phyloP scores from a whole-genome alignment of 2,797 vertebrate genomes.

The Calcarius lapponicus region DNA sequence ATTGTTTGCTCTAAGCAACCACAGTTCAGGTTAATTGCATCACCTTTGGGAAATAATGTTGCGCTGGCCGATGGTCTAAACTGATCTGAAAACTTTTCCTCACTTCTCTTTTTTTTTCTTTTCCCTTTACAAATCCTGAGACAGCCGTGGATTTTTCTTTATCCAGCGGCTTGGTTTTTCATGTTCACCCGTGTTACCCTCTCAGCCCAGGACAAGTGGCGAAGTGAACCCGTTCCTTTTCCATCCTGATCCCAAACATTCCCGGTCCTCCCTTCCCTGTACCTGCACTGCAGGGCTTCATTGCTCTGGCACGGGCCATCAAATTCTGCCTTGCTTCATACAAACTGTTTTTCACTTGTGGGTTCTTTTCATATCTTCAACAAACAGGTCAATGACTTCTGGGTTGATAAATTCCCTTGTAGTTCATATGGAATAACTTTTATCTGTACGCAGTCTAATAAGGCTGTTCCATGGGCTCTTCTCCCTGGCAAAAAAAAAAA shows the following conservation, averaged over 20 bases:
- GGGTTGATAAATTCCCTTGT: background rate
- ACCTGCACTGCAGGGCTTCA: too few species aligned
- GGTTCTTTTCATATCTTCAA: background rate
- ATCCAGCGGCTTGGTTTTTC: background rate
- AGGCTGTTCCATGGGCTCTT: rapidly evolving
- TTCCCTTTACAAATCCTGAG: background rate
- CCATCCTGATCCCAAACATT: rapidly evolving
- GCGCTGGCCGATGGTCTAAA: background rate
- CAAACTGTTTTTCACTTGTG: background rate
- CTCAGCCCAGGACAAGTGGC: background rate
- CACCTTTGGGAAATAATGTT: background rate
- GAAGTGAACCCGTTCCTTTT: background rate
- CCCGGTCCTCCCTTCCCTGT: rapidly evolving
- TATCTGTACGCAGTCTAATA: background rate
- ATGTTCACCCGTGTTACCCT: too few species aligned
- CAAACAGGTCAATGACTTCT: background rate
- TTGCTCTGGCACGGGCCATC: rapidly evolving
- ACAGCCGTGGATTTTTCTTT: background rate
- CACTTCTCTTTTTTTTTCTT: background rate
- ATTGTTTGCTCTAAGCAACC: background rate
- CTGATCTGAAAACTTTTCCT: background rate
- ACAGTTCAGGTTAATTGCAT: rapidly evolving
- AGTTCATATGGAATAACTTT: background rate
- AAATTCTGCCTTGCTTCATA: background rate
- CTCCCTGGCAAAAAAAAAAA: background rate